Evolutionary conservation across 2,113 vertebrate genomes (phyloP).

Genomic region (Clarias macrocephalus): DNA sequence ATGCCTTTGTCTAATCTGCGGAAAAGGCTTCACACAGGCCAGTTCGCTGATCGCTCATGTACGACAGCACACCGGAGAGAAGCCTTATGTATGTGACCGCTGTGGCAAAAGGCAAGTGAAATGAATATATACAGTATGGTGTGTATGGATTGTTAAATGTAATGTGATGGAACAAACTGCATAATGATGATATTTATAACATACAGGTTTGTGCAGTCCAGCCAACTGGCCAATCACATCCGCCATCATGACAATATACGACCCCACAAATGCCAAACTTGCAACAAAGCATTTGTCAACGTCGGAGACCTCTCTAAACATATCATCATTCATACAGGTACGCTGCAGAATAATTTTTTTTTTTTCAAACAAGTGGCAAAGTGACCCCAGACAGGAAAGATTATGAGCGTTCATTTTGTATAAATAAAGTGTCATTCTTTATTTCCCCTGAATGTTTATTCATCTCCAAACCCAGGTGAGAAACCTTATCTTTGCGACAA

Average conservation of each 20-base stretch:
- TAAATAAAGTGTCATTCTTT: neutral
- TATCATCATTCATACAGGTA: conserved; percentile 98
- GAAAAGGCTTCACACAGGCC: conserved; percentile 96
- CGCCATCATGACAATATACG: conserved; percentile 98
- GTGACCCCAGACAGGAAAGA: neutral
- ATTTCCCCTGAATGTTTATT: neutral
- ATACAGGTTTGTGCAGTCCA: conserved; percentile 93
- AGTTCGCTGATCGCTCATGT: conserved; percentile 97
- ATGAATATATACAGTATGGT: neutral
- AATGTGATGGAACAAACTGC: neutral
- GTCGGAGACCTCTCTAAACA: conserved; percentile 97
- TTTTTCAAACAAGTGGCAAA: neutral
- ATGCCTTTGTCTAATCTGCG: conserved; percentile 89
- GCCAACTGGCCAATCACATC: conserved; percentile 97
- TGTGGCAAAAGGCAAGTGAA: conserved; percentile 89
- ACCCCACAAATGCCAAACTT: conserved; percentile 93
- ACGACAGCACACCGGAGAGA: conserved; percentile 97
- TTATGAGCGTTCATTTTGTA: neutral
- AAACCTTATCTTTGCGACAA: conserved; percentile 97
- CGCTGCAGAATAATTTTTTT: neutral
- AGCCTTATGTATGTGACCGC: conserved; percentile 96
- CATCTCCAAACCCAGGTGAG: conserved; percentile 77
- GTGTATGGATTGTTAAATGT: neutral
- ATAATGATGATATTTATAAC: neutral
- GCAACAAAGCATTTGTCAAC: conserved; percentile 96